Base-by-base conservation (phyloP, 2,888 invertebrate genomes). In the Cyclophora albipunctata region DNA sequence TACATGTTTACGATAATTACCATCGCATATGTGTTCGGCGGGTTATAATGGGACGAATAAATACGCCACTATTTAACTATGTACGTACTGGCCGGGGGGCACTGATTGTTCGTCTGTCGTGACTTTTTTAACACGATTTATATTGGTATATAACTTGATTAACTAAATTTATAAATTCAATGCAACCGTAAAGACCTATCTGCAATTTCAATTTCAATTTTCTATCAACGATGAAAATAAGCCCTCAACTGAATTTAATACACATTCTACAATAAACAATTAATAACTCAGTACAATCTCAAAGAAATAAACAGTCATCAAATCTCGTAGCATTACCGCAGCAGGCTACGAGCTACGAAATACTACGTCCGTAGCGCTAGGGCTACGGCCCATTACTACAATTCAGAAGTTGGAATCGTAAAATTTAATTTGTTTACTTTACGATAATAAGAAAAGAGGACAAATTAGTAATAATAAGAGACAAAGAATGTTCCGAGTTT, bases 401-500 rank as follows among this genome's bases (percentile, higher is more conserved):
- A 49, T 45, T 50, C 52, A 54, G 47, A 48, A 53, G 49, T 60
- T 59, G 66, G 67, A 67, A 68, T 62, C 76, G 73, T 83, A 81
- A 85, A 82, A 75, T 80, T 74, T 79, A 80, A 84, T 83, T 63
- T 66, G 64, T 71, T 78, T 78, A 78, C 60, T 78, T 75, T 73
- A 71, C 63, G 67, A 72, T 78, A 78, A 81, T 67, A 73, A 81
- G 80, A 73, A 81, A 79, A 80, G 74, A 78, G 76, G 82, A 85
- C 85, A 86, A 86, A 88, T 86, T 85, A 84, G 81, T 75, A 76
- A 83, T 81, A 82, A 81, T 75, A 75, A 79, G 76, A 79, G 77
- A 83, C 79, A 79, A 86, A 76, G 83, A 85, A 87, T 81, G 84
- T 71, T 57, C 74, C 55, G 86, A 88, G 84, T 88, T 87, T 86